These are phyloP conservation scores for Leptobrachium leishanense DNA, from an alignment of 2,113 vertebrate genomes.

Conservation along the genomic window DNA sequence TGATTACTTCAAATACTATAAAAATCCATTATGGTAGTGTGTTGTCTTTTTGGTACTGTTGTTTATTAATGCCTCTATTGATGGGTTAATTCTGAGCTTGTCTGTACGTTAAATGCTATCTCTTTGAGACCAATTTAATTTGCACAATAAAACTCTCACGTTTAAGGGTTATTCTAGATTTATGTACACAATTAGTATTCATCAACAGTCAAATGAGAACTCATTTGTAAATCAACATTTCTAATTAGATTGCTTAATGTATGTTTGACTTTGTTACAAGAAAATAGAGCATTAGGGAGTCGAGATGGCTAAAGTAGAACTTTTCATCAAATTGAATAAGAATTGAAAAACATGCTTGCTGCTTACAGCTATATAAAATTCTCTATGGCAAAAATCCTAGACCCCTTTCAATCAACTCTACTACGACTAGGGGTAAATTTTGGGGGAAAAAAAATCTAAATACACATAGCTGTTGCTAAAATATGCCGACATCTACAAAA, in stretches of 20 bases:
- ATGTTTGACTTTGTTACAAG: slow-evolving; percentile 39
- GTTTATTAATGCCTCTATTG: too few species aligned
- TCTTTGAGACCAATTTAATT: slow-evolving; percentile 38
- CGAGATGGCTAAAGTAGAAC: neutral
- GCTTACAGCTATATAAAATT: too few species aligned
- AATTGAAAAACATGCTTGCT: too few species aligned
- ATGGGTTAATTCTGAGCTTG: neutral
- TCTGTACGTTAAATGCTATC: slow-evolving; percentile 30
- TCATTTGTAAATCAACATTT: slow-evolving; percentile 49
- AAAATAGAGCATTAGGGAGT: neutral
- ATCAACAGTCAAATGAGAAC: slow-evolving; percentile 47
- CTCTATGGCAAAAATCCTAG: too few species aligned
- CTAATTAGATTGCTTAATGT: slow-evolving; percentile 52
- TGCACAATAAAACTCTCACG: slow-evolving; percentile 34
- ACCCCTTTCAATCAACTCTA: too few species aligned
- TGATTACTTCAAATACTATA: too few species aligned
- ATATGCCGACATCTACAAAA: too few species aligned
- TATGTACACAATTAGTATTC: slow-evolving; percentile 49
- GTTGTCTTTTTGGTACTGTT: too few species aligned
- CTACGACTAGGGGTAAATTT: too few species aligned
- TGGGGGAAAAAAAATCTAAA: too few species aligned
- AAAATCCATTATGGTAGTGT: too few species aligned
- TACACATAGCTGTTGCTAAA: too few species aligned
- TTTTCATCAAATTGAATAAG: neutral
- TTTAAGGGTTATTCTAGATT: slow-evolving; percentile 51